These are phyloP conservation scores for Diplazon laetatorius DNA, from an alignment of 2,888 invertebrate genomes.

Conservation along the genomic window DNA sequence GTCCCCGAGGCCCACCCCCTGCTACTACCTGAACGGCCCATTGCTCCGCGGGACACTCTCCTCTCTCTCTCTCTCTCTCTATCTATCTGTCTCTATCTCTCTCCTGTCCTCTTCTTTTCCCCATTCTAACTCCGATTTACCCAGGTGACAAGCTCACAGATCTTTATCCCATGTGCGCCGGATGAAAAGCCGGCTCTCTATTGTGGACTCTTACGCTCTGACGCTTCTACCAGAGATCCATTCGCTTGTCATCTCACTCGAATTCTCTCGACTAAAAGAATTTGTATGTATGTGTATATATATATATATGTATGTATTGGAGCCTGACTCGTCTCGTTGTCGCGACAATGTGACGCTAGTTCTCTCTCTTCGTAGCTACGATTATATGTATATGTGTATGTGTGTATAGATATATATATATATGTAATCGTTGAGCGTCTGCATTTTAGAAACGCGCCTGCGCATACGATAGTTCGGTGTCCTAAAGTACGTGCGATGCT, in stretches of 20 bases:
- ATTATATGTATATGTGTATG: too few species aligned
- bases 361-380: slow-evolving; percentile 20
- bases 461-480: slow-evolving; percentile 31
- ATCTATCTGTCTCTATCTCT: too few species aligned
- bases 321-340: slow-evolving; percentile 3
- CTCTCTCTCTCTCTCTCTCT: slow-evolving; percentile 7
- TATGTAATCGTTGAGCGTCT: slow-evolving; percentile 30
- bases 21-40: slow-evolving; percentile 66
- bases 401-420: too few species aligned
- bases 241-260: slow-evolving; percentile 43
- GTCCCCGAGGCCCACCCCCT: slow-evolving; percentile 63
- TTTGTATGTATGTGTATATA: slow-evolving; percentile 23
- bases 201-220: slow-evolving; percentile 29
- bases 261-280: background rate
- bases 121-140: slow-evolving; percentile 6
- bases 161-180: slow-evolving; percentile 62
- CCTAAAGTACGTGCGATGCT: slow-evolving; percentile 55
- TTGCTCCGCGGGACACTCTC: slow-evolving; percentile 56
- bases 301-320: slow-evolving; percentile 16
- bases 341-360: slow-evolving; percentile 23
- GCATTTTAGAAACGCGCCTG: slow-evolving; percentile 54
- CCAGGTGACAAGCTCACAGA: slow-evolving; percentile 69
- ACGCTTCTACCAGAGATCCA: background rate
- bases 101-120: too few species aligned
- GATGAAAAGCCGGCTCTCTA: slow-evolving; percentile 49